These are phyloP conservation scores for Spodoptera littoralis DNA, from an alignment of 2,888 invertebrate species.

Conservation along the genomic window DNA sequence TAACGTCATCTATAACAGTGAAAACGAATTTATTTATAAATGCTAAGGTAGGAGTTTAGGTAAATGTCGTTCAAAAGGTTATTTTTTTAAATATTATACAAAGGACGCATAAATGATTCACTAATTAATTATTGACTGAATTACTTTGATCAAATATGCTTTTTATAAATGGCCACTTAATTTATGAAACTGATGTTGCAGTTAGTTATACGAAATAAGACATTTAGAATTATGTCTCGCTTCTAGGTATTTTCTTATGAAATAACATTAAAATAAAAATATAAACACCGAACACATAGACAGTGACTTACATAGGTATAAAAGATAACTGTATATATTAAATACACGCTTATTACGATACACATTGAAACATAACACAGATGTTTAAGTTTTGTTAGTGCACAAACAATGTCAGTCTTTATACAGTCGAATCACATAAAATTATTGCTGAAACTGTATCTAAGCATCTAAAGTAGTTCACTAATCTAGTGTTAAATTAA, in stretches of 20 bases:
- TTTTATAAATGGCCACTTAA: conserved; percentile 38
- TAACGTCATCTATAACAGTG: too few relatives aligned
- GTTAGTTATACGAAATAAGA: conserved; percentile 37
- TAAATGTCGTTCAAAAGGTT: conserved; percentile 29
- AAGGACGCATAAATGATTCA: conserved; percentile 28
- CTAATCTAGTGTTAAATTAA: conserved; percentile 35
- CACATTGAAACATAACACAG: conserved; percentile 62
- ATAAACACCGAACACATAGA: conserved; percentile 46
- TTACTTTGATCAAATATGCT: conserved; percentile 20
- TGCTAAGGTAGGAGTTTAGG: too few relatives aligned
- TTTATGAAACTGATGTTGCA: conserved; percentile 52
- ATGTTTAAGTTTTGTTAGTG: conserved; percentile 64
- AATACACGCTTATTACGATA: conserved; percentile 46
- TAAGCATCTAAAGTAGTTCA: conserved; percentile 48
- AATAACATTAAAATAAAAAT: conserved; percentile 37
- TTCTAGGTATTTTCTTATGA: conserved; percentile 28
- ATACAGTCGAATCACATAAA: conserved; percentile 83
- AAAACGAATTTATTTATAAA: too few relatives aligned
- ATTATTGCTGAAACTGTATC: conserved; percentile 82
- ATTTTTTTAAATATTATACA: conserved; percentile 7
- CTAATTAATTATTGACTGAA: conserved; percentile 15
- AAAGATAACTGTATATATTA: conserved; percentile 43
- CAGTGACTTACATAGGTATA: conserved; percentile 49
- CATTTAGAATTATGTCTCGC: conserved; percentile 33
- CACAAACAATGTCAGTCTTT: conserved; percentile 84